Evolutionary conservation across 2,797 vertebrate species (phyloP), one percentile per base, ranked within the genome.

Genomic region (Poecilia velifera): DNA sequence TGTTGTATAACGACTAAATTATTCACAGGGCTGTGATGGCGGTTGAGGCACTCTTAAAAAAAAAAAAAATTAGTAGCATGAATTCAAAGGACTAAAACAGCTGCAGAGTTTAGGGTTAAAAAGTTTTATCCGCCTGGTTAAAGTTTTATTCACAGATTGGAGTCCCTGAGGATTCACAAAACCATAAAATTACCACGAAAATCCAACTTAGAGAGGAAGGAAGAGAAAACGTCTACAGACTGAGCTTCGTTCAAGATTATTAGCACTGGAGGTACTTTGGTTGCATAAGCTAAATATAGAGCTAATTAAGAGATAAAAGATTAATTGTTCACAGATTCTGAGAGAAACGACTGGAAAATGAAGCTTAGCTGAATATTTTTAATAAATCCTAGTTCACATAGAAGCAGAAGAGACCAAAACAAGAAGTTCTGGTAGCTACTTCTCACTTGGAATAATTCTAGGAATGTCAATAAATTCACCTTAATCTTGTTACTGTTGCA

Each of bases 1-100:
- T 87, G 86, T 84, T 93, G 87, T 89, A 90, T 85, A 92, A 88
- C 83, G 75, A 77, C 79, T 95, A 87, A 96, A 95, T 96, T 93
- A 96, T 96, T 95, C 87, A 96, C 81, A 73, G 74, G 73, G 86
- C 85, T 82, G 83, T 36, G 20, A 83, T 85, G 87, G 84, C 70
- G 76, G 89, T 88, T 88, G 80, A 85, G 80, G 86, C 62, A 83
- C 91, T 93, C 81, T 91, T 86, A 88, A 90, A 94, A 93, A 92
- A 94, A 93, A 92, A 91, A 57, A 66, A 39, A 66, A 68, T 68
- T 41, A 68, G 93, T 90, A 12, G 81, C 86, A 82, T 81, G 86
- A 83, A 92, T 87, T 87, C 80, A 83, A 85, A 92, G 82, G 72
- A 72, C 75, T 0, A 36, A 22, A 80, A 90, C 74, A 90, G 88